Evolutionary conservation across 2,888 invertebrate species (phyloP).

Genomic region (Amphipoea oculea): DNA sequence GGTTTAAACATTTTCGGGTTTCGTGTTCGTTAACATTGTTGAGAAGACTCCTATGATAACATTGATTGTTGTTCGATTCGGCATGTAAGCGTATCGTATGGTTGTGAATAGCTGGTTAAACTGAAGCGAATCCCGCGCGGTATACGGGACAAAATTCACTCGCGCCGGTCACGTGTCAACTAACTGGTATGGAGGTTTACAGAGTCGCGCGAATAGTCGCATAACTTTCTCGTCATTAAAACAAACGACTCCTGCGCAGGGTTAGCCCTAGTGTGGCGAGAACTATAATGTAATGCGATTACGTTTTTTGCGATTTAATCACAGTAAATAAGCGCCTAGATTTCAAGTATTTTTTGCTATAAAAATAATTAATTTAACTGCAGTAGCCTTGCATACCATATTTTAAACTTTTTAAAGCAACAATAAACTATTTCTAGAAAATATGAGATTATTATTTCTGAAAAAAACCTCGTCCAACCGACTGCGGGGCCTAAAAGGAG

Average conservation of each 20-base stretch:
- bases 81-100: not conserved
- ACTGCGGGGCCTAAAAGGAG: not conserved
- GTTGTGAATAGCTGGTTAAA: not conserved
- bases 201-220: not conserved
- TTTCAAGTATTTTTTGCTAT: not conserved
- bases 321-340: not conserved
- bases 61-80: not conserved
- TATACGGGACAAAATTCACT: not conserved
- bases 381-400: not conserved
- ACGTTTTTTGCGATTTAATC: not conserved
- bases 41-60: not conserved
- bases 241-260: no score
- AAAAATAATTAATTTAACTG: not conserved
- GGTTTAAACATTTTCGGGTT: not conserved
- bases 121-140: no score
- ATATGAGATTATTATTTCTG: conserved; percentile 32
- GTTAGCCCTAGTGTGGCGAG: not conserved
- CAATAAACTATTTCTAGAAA: conserved; percentile 11
- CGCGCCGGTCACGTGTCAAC: not conserved
- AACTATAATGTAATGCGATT: not conserved
- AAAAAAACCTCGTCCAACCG: conserved; percentile 19
- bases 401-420: conserved; percentile 6
- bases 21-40: no score
- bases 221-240: not conserved
- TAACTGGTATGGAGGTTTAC: not conserved